phyloP scores from a whole-genome alignment of 2,888 invertebrate genomes.

The Pristionchus arcanus region DNA sequence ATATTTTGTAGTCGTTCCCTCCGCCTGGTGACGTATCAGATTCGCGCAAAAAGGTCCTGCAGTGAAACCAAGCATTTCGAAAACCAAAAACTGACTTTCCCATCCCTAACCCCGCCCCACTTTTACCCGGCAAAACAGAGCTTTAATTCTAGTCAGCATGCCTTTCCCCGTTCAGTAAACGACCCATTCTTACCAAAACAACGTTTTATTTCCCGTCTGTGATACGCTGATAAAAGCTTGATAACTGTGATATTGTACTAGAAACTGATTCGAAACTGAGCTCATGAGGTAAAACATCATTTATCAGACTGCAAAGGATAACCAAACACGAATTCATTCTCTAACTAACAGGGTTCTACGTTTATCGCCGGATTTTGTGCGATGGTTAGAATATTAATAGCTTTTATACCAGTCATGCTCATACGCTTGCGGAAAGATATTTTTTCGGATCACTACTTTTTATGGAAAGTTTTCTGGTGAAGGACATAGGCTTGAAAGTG shows the following conservation, averaged over 20 bases:
- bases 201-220: not conserved
- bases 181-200: not conserved
- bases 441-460: no score
- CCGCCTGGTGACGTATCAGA: conserved; percentile 25
- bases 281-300: no score
- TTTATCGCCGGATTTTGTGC: no score
- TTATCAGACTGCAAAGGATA: no score
- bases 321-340: no score
- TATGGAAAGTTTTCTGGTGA: no score
- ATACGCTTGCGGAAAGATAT: no score
- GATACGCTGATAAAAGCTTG: conserved; percentile 23
- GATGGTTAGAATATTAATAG: no score
- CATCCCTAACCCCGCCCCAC: not conserved
- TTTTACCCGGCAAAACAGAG: not conserved
- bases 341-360: no score
- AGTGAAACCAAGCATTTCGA: conserved; percentile 13
- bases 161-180: not conserved
- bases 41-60: conserved; percentile 9
- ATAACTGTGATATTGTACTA: not conserved
- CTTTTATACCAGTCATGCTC: no score
- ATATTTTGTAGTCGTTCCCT: not conserved
- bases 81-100: conserved; percentile 14
- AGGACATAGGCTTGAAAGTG: no score
- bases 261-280: not conserved
- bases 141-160: conserved; percentile 21